Base-by-base conservation (phyloP, 1,140 invertebrate species). In the Frieseomelitta varia region DNA sequence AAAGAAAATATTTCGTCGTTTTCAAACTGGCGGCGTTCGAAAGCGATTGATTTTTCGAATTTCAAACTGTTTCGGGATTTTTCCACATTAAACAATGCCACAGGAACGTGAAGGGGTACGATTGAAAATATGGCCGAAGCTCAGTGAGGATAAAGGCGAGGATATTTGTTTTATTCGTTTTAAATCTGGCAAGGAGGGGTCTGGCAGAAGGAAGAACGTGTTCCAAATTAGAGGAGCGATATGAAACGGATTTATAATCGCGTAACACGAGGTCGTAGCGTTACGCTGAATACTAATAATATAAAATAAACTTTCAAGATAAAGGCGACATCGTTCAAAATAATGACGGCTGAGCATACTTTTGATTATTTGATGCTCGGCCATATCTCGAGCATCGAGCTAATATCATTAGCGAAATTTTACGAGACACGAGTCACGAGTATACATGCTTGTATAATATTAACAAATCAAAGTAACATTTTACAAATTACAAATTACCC, bases 261-360 rank as follows among this genome's bases (percentile, higher is more conserved):
- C 69, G 81, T 71, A 69, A 78, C 75, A 55, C 27, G 17, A 55
- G 53, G n/a, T 34, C 3, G 61, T 69, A 12, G 74, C 65, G 39
- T 53, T 74, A 58, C 15, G 63, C 39, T 69, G 81, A 79, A 83
- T 83, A 79, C 81, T 78, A 83, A 79, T 78, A 69, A 71, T 30
- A 27, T 68, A n/a, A 27, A 69, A 68, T 39, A 75, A 79, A 55
- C 65, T 78, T 78, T 34, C 74, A 71, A 61, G 81, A 61, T 83
- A 71, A 79, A 53, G 75, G 55, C 65, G 51, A 34, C 74, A 34
- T 79, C 39, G 30, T 58, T 78, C 51, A 27, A 71, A 78, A n/a
- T 83, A 71, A 71, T 53, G 55, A 71, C 61, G 55, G n/a, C 15
- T 12, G 55, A 1, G 11, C 17, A n/a, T 61, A 71, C 39, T 71